Percentiles rank a stretch among this genome's conserved stretches.
phyloP scores from a whole-genome alignment of 2,797 vertebrate genomes.

The Sebastolobus altivelis region DNA sequence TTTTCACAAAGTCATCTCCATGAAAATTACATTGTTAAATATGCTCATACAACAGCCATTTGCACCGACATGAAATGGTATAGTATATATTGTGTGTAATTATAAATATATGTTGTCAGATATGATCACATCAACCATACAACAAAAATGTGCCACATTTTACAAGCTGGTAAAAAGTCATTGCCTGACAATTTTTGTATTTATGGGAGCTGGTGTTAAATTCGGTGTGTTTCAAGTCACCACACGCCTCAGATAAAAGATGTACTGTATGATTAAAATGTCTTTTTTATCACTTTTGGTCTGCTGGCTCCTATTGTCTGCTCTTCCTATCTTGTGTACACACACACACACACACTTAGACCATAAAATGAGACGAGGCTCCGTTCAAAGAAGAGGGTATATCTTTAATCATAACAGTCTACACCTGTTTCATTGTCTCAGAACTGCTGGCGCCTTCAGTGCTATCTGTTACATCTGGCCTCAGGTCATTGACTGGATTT shows the following conservation, averaged over 20 bases:
- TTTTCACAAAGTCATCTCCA: background rate
- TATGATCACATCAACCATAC: constrained; percentile 22
- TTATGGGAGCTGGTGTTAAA: constrained; percentile 28
- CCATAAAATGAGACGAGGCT: constrained; percentile 19
- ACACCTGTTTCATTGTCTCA: constrained; percentile 68
- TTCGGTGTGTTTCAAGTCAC: constrained; percentile 32
- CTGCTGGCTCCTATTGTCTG: constrained; percentile 4
- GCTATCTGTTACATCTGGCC: constrained; percentile 37
- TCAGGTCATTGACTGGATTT: constrained; percentile 11
- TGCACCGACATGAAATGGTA: constrained; percentile 41
- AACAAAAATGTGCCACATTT: constrained; percentile 39
- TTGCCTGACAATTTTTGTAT: constrained; percentile 39
- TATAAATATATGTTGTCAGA: constrained; percentile 18
- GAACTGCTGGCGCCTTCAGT: constrained; percentile 27
- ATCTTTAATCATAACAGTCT: constrained; percentile 17
- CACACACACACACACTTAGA: background rate
- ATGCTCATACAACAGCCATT: constrained; percentile 41
- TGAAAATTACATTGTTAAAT: constrained; percentile 5
- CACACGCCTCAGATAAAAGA: constrained; percentile 63
- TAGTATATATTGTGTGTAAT: constrained; percentile 40
- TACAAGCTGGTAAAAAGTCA: constrained; percentile 35
- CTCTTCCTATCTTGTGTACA: background rate
- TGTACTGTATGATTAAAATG: constrained; percentile 75
- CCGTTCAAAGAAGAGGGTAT: constrained; percentile 3
- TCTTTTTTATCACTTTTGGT: constrained; percentile 49